Conservation (phyloP, 2,797 vertebrate genomes). For the Sarcophilus harrisii region DNA sequence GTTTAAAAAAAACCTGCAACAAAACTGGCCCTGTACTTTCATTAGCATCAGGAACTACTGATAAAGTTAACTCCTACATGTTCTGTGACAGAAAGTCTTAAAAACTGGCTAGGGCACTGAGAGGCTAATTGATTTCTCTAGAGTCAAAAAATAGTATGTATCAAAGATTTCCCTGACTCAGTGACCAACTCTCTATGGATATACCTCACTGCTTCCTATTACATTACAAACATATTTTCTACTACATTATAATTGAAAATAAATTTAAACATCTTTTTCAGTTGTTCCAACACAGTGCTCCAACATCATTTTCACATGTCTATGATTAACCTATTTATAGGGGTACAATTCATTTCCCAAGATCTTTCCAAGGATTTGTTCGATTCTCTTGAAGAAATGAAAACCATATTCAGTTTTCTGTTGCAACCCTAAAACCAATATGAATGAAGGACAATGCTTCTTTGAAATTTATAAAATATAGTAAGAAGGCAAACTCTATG, state of each 20-base stretch:
- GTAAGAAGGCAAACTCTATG: neutral
- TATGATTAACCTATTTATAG: conserved; percentile 29
- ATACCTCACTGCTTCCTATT: neutral
- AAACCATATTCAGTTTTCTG: conserved; percentile 26
- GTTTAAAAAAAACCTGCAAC: neutral
- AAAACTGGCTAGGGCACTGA: neutral
- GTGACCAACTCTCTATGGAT: neutral
- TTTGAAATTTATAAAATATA: conserved; percentile 37
- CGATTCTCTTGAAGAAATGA: neutral
- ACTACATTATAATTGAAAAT: conserved; percentile 42
- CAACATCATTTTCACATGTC: conserved; percentile 56
- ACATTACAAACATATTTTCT: neutral
- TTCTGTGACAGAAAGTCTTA: neutral
- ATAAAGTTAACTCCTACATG: neutral
- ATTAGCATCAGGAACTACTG: neutral
- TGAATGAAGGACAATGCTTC: neutral
- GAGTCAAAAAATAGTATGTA: neutral
- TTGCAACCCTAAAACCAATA: neutral
- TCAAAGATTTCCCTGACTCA: neutral
- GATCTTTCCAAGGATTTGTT: conserved; percentile 13
- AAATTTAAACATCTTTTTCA: conserved; percentile 49
- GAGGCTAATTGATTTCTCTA: neutral
- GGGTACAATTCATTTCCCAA: conserved; percentile 25
- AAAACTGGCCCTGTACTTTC: neutral
- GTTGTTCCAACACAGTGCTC: conserved; percentile 16